A percentile compares a stretch with the other conserved stretches of the same genome.
These are phyloP conservation scores for Papilio dardanus DNA, from an alignment of 1,140 invertebrate genomes.

Conservation along the genomic window DNA sequence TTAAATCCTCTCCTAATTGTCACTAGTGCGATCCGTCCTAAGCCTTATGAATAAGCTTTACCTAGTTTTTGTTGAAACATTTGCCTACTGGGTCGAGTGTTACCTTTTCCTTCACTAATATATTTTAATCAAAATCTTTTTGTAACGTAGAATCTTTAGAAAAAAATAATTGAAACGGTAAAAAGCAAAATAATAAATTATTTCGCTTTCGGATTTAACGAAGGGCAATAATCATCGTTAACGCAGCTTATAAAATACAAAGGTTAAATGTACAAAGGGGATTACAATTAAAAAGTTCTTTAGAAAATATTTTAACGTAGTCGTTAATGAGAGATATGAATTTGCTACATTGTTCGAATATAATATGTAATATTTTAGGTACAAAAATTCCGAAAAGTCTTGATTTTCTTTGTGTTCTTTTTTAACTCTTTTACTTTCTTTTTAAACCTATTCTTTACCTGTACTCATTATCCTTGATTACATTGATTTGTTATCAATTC, in stretches of 20 bases:
- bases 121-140: background rate
- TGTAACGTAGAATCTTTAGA: background rate
- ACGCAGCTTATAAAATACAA: background rate
- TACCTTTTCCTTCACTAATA: background rate
- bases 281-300: background rate
- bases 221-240: constrained; percentile 1
- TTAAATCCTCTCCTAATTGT: background rate
- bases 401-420: background rate
- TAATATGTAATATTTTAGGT: too few species aligned
- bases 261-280: background rate
- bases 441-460: too few species aligned
- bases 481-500: background rate
- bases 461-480: background rate
- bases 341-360: too few species aligned
- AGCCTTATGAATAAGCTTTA: constrained; percentile 4
- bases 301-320: background rate
- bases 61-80: constrained; percentile 10
- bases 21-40: constrained; percentile 1
- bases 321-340: too few species aligned
- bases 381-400: too few species aligned
- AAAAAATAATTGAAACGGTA: background rate
- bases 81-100: background rate
- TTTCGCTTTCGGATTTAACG: background rate
- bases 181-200: constrained; percentile 13
- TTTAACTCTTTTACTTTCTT: background rate